A percentile compares a stretch with the other conserved stretches of the same genome.
Conservation (phyloP, 92 coral and sea anemone species). For the Chrysogorgia sp. region DNA sequence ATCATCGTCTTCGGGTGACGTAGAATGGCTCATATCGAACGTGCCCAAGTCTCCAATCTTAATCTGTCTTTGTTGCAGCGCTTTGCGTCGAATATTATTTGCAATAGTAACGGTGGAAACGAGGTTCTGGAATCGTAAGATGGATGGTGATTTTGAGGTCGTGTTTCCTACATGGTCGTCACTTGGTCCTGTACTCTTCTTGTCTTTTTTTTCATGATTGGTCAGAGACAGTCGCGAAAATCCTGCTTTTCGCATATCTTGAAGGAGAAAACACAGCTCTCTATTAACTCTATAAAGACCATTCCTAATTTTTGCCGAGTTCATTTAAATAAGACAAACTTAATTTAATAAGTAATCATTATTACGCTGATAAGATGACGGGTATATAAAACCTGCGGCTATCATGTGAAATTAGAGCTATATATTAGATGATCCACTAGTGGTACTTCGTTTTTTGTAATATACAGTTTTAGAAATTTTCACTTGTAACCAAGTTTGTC, state of each 20-base stretch:
- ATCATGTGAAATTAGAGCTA: no score
- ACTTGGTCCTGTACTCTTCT: not conserved
- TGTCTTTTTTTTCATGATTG: conserved; percentile 1
- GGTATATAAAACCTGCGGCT: no score
- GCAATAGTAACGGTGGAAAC: conserved; percentile 28
- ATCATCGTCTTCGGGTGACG: conserved; percentile 90
- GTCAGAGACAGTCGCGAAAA: conserved; percentile 23
- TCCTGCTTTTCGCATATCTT: conserved; percentile 24
- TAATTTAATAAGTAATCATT: no score
- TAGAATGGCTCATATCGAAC: conserved; percentile 82
- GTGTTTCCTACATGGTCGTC: not conserved
- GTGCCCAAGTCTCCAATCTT: conserved; percentile 89
- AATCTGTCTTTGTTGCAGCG: conserved; percentile 3
- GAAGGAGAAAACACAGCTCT: no score
- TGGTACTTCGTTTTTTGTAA: no score
- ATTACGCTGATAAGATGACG: no score
- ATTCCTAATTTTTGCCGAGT: no score
- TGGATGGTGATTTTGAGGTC: not conserved
- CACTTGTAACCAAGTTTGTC: no score
- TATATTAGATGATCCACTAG: no score
- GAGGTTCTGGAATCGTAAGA: conserved; percentile 25
- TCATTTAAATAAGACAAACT: no score
- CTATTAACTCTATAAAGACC: no score
- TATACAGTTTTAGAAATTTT: no score
- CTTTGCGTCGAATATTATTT: not conserved